Base-by-base conservation (phyloP, 2,113 vertebrate genomes). In the Otis tarda region DNA sequence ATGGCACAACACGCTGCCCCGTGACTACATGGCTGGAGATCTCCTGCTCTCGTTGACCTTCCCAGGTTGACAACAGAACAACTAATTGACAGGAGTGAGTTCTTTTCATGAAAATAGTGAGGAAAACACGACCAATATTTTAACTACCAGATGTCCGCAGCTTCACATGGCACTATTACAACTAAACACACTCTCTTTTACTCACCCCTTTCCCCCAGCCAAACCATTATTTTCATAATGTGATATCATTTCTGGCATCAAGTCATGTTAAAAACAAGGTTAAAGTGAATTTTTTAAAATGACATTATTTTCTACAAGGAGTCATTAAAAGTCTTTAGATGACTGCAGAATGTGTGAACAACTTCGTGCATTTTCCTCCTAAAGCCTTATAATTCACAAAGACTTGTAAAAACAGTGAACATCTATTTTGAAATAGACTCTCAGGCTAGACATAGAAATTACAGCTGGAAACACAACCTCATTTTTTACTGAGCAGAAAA, bases 381-480 rank as follows among this genome's bases (percentile, higher is more conserved):
- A 28, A 69, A 78, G 83, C 41, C 15, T 57, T 63, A 20, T 10
- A 30, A 71, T 61, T 67, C 70, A 56, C 22, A 15, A 73, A 43
- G 39, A 82, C 31, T 78, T 57, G 3, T 60, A 60, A 93, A 82
- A 94, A 33, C 14, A 83, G n/a, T 6, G 20, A 93, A 33, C 18
- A 45, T n/a, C 28, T 64, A 35, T 84, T 82, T 69, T 87, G 27
- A 92, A 90, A 92, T 23, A 60, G 28, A 69, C 31, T 74, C 35
- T 94, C 39, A 95, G 94, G 20, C 30, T 47, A 75, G 30, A 81
- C 55, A 70, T 7, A 30, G 53, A 74, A 95, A 81, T 81, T 45
- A 45, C 52, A 90, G 39, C 24, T 60, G 28, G 35, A 90, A 95
- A 68, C 5, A 63, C 9, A 61, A 61, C 14, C 50, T 31, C 7